These are phyloP conservation scores for Diacarnus erythraeanus DNA, from an alignment of 37 sponge, comb jelly and placozoan species.

Conservation along the genomic window DNA sequence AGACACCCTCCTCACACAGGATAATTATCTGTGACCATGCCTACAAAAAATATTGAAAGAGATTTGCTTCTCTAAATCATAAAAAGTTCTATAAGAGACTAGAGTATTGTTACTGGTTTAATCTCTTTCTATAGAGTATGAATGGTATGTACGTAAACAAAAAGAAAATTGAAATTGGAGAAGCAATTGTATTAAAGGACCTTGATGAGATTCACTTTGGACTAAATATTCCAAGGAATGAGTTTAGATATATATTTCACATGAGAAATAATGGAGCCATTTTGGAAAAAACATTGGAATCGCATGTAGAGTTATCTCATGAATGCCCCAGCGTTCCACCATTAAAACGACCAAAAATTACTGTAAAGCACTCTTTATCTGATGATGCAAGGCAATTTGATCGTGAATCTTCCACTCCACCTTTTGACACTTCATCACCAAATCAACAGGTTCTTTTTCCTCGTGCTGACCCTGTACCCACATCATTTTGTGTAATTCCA, in stretches of 20 bases:
- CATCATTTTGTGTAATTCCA: no score
- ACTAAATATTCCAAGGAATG: conserved; percentile 6
- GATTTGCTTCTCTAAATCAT: no score
- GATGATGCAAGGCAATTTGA: not conserved
- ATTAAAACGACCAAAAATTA: not conserved
- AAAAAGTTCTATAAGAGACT: no score
- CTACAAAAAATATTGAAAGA: no score
- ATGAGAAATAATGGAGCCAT: not conserved
- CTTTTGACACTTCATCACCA: not conserved
- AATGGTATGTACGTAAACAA: conserved; percentile 47
- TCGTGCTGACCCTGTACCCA: no score
- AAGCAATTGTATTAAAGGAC: not conserved
- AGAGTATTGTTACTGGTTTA: no score
- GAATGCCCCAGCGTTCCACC: not conserved
- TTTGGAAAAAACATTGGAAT: no score
- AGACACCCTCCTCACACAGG: no score
- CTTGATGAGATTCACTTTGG: conserved; percentile 49
- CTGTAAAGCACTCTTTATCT: not conserved
- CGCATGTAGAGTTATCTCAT: no score
- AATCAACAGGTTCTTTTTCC: not conserved
- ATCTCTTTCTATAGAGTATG: conserved; percentile 44
- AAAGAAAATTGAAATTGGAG: conserved; percentile 11
- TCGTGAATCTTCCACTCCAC: no score
- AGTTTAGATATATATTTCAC: conserved; percentile 3
- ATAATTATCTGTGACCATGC: no score